Evolutionary conservation across 92 coral and sea anemone genomes (phyloP).

Genomic region (Ricordea florida): DNA sequence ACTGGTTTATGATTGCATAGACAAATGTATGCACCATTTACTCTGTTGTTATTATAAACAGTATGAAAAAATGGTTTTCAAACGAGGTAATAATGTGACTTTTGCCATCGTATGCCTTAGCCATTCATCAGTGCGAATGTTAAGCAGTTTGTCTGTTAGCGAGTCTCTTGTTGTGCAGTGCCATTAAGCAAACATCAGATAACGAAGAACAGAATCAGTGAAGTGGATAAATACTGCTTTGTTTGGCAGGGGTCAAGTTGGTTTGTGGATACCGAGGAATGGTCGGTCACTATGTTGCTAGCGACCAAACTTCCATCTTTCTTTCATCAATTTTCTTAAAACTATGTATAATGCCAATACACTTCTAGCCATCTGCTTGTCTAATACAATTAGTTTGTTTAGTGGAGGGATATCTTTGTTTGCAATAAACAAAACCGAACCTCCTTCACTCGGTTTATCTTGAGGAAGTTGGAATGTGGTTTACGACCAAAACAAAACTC

Average conservation of each 20-base stretch:
- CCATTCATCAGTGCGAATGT: not conserved
- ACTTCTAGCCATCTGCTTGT: no score
- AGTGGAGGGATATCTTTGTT: slow-evolving; percentile 25
- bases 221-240: slow-evolving; percentile 55
- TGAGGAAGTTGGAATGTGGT: slow-evolving; percentile 43
- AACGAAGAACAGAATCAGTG: slow-evolving; percentile 24
- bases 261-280: slow-evolving; percentile 55
- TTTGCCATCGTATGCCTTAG: not conserved
- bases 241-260: not conserved
- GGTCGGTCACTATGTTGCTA: not conserved
- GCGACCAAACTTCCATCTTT: not conserved
- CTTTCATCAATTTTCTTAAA: not conserved
- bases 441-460: not conserved
- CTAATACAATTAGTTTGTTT: no score
- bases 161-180: not conserved
- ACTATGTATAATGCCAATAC: no score
- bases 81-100: no score
- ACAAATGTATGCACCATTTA: no score
- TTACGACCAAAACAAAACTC: slow-evolving; percentile 53
- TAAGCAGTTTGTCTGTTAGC: slow-evolving; percentile 3
- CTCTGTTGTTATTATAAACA: no score
- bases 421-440: slow-evolving; percentile 10
- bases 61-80: no score
- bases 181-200: slow-evolving; percentile 2
- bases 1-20: no score